Evolutionary conservation across 2,113 vertebrate species (phyloP), one percentile per base, ranked within the genome.

Genomic region (Clarias gariepinus): DNA sequence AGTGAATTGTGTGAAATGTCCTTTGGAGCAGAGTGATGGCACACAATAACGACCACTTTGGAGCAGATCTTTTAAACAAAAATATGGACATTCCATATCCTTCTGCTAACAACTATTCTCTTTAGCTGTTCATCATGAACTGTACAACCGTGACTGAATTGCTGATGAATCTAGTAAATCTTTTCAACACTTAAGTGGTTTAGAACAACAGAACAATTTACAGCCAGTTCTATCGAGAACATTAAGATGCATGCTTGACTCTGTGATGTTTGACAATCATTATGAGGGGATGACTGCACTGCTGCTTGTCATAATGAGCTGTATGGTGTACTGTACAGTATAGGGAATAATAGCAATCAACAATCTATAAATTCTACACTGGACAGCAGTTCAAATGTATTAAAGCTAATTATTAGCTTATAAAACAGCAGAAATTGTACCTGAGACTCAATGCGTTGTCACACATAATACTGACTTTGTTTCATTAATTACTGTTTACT

Each of bases 151-250:
- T 80, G 28, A 80, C 2, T 57, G 53, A 53, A 30, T 55, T 78
- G 76, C 52, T 78, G 76, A 28, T 78, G 15, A 78, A 78, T 53
- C 12, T 77, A 53, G 47, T 77, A 53, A 76, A 76, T 55, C 74
- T 55, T 78, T 9, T 78, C 52, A 78, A 78, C 52, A 57, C 74
- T n/a, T 28, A 30, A 78, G 47, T 19, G 25, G 52, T 78, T 57
- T 30, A 15, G n/a, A 78, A 57, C 7, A 57, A 33, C 55, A 80
- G 58, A 58, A 60, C 7, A 21, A 23, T 80, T 80, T 80, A 60
- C 28, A 80, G 30, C 4, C 18, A 33, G 9, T 19, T 60, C 53
- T 60, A 21, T 4, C 60, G 28, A 60, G 28, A 58, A 60, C 23
- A 8, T 18, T 18, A 78, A 78, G n/a, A 28, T 0, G 52, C 13